Percentiles rank a stretch among this genome's conserved stretches.
Evolutionary conservation across 1,140 invertebrate species (phyloP).

Genomic region (Macrocentrus cingulum): DNA sequence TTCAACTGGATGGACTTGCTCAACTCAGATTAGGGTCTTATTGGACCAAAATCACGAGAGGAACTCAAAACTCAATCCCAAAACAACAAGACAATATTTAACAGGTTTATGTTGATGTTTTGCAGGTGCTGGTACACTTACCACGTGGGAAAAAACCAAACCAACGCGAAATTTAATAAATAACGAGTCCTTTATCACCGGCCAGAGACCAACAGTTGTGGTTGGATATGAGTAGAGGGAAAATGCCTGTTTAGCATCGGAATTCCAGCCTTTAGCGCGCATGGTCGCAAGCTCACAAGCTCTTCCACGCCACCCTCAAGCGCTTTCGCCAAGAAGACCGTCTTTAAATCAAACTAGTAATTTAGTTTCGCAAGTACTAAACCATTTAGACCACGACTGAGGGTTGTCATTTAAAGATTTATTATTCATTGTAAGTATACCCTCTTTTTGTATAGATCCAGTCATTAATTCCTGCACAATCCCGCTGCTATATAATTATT

Average conservation of each 20-base stretch:
- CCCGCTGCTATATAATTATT: too few relatives aligned
- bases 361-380: conserved; percentile 1
- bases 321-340: neutral
- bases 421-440: neutral
- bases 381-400: too few relatives aligned
- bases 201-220: conserved; percentile 30
- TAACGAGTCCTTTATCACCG: conserved; percentile 11
- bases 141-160: conserved; percentile 8
- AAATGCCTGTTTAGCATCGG: neutral
- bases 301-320: neutral
- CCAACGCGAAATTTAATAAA: conserved; percentile 1
- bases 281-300: conserved; percentile 6
- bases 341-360: conserved; percentile 4
- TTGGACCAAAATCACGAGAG: too few relatives aligned
- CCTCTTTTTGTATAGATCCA: neutral
- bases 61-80: too few relatives aligned
- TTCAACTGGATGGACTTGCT: too few relatives aligned
- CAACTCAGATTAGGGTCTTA: too few relatives aligned
- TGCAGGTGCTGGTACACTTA: too few relatives aligned
- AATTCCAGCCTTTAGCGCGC: conserved; percentile 12
- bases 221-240: conserved; percentile 19
- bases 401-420: conserved; percentile 1
- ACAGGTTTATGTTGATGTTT: too few relatives aligned
- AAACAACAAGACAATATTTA: too few relatives aligned
- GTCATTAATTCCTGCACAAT: too few relatives aligned